Evolutionary conservation across 1,140 invertebrate species (phyloP).

Genomic region (Rhopalosiphum maidis): DNA sequence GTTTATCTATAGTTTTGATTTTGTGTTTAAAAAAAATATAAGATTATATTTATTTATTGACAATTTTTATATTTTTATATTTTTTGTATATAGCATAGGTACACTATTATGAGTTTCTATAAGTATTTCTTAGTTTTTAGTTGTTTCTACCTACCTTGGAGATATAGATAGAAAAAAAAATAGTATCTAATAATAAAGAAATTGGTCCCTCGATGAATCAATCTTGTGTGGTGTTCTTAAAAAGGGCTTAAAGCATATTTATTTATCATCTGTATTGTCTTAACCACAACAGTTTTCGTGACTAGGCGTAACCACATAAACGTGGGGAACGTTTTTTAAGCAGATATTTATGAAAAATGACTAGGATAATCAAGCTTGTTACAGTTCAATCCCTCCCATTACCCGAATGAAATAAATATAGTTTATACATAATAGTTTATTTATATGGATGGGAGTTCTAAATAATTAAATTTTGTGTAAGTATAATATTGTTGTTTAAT

Average conservation of each 20-base stretch:
- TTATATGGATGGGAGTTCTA: neutral
- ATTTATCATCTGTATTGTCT: slow-evolving; percentile 41
- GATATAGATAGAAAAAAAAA: neutral
- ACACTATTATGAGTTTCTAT: neutral
- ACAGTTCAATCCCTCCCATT: slow-evolving; percentile 47
- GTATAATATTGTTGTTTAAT: slow-evolving; percentile 10
- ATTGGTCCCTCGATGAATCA: neutral
- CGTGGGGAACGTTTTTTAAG: slow-evolving; percentile 26
- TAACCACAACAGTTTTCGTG: slow-evolving; percentile 38
- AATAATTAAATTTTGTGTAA: slow-evolving; percentile 5
- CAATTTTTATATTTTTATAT: neutral
- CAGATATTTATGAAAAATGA: slow-evolving; percentile 50
- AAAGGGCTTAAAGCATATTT: slow-evolving; percentile 7
- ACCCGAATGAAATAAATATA: neutral
- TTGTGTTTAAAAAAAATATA: neutral
- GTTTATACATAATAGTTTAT: neutral
- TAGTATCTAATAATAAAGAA: neutral
- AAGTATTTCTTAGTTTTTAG: neutral
- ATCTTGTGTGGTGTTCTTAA: slow-evolving; percentile 19
- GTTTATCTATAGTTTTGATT: neutral
- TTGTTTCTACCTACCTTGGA: neutral
- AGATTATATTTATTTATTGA: neutral
- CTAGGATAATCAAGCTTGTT: slow-evolving; percentile 49
- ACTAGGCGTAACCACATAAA: slow-evolving; percentile 54
- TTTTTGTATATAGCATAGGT: neutral